Evolutionary conservation across 2,888 invertebrate species (phyloP).

Genomic region (Thymelicus acteon): DNA sequence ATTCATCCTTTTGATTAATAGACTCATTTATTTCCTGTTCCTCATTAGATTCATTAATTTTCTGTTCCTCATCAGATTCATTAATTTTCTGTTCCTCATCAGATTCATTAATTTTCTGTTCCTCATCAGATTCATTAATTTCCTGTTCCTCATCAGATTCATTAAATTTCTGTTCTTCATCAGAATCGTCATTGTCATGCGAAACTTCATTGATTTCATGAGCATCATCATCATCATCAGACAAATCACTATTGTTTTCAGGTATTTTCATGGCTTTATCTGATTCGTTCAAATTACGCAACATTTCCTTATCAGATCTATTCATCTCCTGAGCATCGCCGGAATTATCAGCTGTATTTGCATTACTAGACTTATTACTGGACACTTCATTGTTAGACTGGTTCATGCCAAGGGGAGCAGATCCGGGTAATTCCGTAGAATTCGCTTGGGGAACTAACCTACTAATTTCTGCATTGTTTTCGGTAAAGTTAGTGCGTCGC

Average conservation of each 20-base stretch:
- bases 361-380: neutral
- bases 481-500: slow-evolving; percentile 53
- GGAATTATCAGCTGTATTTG: neutral
- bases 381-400: neutral
- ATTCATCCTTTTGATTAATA: neutral
- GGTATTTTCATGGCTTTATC: neutral
- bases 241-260: neutral
- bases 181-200: slow-evolving; percentile 6
- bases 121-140: slow-evolving; percentile 38
- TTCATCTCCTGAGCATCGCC: neutral
- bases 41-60: neutral
- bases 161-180: slow-evolving; percentile 6
- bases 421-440: slow-evolving; percentile 44
- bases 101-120: slow-evolving; percentile 19
- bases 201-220: neutral
- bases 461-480: slow-evolving; percentile 50
- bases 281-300: neutral
- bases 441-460: slow-evolving; percentile 49
- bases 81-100: neutral
- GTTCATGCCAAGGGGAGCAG: slow-evolving; percentile 20
- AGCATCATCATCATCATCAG: neutral
- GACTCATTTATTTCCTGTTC: neutral
- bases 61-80: too few species aligned
- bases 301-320: neutral
- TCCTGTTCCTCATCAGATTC: slow-evolving; percentile 9